These are phyloP conservation scores for Cryptocephalus primarius DNA, from an alignment of 2,888 invertebrate species.

Conservation along the genomic window DNA sequence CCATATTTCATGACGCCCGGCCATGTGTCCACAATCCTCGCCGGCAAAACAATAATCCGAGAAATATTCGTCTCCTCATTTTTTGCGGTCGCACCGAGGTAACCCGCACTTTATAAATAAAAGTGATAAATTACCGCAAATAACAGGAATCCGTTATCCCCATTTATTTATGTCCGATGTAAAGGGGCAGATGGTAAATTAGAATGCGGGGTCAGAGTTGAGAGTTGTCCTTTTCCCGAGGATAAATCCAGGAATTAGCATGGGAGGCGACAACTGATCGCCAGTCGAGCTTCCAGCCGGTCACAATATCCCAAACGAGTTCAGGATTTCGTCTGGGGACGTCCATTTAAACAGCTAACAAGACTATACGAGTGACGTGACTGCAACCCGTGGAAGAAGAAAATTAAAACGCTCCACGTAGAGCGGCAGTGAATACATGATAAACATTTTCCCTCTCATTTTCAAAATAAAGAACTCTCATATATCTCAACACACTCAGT, in stretches of 20 bases:
- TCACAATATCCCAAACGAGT: too few relatives aligned
- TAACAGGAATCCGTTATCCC: slow-evolving; percentile 11
- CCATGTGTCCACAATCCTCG: too few relatives aligned
- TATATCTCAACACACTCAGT: too few relatives aligned
- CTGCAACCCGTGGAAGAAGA: too few relatives aligned
- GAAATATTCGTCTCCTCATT: neutral
- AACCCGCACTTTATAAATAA: slow-evolving; percentile 7
- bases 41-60: too few relatives aligned
- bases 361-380: too few relatives aligned
- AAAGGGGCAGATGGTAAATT: slow-evolving; percentile 27
- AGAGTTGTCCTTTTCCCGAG: slow-evolving; percentile 12
- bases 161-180: slow-evolving; percentile 24
- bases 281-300: slow-evolving; percentile 3
- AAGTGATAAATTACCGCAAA: slow-evolving; percentile 10
- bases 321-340: too few relatives aligned
- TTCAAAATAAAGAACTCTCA: too few relatives aligned
- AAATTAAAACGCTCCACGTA: too few relatives aligned
- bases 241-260: slow-evolving; percentile 33
- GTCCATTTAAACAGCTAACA: too few relatives aligned
- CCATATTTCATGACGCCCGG: too few relatives aligned
- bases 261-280: slow-evolving; percentile 34
- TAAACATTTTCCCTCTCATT: neutral
- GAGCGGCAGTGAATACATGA: too few relatives aligned
- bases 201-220: slow-evolving; percentile 30
- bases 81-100: neutral